These are phyloP conservation scores for Sparidentex hasta DNA, from an alignment of 2,797 vertebrate genomes.

Conservation along the genomic window DNA sequence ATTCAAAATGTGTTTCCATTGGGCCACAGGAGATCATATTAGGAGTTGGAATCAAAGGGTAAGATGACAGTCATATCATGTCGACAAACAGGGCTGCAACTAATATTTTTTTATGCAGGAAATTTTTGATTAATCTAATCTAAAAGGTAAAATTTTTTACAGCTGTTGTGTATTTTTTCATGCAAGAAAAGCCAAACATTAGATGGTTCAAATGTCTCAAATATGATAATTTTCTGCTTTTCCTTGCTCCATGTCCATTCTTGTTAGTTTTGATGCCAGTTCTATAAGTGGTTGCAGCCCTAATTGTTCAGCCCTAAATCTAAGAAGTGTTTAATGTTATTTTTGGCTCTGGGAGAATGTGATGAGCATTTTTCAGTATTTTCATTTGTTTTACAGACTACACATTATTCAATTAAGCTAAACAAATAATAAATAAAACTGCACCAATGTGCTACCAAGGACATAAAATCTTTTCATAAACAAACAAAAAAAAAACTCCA, in stretches of 20 bases:
- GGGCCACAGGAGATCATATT: neutral
- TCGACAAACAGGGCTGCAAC: neutral
- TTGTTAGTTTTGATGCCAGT: too few relatives aligned
- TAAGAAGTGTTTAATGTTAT: neutral
- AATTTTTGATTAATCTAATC: too few relatives aligned
- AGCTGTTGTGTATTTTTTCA: neutral
- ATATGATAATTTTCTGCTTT: neutral
- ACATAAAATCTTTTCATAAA: neutral
- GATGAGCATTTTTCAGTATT: neutral
- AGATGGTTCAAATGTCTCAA: neutral
- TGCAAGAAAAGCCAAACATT: neutral
- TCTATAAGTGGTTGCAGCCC: too few relatives aligned
- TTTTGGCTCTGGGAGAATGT: neutral
- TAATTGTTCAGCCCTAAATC: neutral
- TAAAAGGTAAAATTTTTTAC: too few relatives aligned
- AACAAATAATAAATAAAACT: neutral
- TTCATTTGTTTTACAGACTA: neutral
- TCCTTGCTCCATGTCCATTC: too few relatives aligned
- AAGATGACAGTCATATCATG: neutral
- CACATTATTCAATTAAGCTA: neutral
- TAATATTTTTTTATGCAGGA: too few relatives aligned
- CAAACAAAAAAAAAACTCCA: neutral
- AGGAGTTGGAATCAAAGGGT: neutral
- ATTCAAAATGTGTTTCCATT: neutral
- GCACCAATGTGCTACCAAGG: neutral